Evolutionary conservation across 2,797 vertebrate genomes (phyloP).

Genomic region (Manis pentadactyla): DNA sequence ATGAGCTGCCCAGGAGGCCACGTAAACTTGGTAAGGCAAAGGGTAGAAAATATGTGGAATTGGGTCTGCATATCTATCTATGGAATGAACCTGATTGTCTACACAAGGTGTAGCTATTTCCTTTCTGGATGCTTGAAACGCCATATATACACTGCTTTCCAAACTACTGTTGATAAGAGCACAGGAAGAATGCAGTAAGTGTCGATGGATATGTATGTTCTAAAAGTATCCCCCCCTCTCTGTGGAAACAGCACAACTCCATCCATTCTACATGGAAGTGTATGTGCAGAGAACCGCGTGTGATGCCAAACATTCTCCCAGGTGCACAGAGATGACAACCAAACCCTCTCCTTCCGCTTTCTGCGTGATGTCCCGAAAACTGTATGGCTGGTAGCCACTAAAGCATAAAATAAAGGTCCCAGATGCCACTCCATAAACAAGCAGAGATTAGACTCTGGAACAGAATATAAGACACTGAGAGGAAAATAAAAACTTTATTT

Average conservation of each 20-base stretch:
- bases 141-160: neutral
- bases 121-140: neutral
- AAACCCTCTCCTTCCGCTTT: neutral
- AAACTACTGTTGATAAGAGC: neutral
- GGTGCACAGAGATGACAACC: neutral
- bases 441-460: neutral
- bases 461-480: neutral
- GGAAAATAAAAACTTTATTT: neutral
- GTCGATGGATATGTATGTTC: neutral
- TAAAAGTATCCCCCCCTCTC: neutral
- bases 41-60: neutral
- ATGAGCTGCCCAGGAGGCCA: fast-evolving
- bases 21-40: neutral
- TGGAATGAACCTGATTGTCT: neutral
- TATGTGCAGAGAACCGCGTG: neutral
- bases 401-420: neutral
- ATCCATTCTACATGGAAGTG: neutral
- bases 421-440: neutral
- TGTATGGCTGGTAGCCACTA: neutral
- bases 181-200: neutral
- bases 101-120: neutral
- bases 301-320: neutral
- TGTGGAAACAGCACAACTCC: neutral
- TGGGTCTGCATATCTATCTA: neutral
- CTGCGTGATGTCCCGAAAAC: neutral